Conservation (phyloP, 1,140 invertebrate genomes). For the Bombus soroeensis region DNA sequence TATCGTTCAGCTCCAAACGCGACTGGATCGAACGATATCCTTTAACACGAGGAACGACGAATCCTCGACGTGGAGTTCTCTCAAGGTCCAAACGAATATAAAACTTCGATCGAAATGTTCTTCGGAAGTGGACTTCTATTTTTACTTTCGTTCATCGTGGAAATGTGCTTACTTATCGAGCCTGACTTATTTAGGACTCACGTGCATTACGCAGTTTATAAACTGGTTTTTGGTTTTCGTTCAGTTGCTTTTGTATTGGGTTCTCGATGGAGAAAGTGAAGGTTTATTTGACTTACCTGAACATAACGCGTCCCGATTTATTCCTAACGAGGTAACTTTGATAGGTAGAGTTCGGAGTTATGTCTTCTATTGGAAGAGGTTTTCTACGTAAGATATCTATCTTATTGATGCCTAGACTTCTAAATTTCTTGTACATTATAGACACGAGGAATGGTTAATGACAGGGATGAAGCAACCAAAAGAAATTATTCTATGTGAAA, state of each 20-base stretch:
- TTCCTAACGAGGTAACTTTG: not conserved
- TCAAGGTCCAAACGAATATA: conserved; percentile 50
- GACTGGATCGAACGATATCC: conserved; percentile 53
- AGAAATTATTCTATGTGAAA: not conserved
- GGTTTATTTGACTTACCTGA: conserved; percentile 25
- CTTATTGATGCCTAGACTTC: not conserved
- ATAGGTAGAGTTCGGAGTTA: not conserved
- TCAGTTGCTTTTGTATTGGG: conserved; percentile 28
- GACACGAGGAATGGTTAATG: not conserved
- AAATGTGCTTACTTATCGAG: not conserved
- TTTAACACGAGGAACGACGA: conserved; percentile 46
- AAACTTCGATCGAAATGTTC: not conserved
- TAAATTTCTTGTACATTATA: not conserved
- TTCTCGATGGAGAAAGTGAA: conserved; percentile 40
- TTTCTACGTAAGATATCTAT: not conserved
- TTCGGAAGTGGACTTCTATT: not conserved
- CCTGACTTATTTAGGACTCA: too few relatives aligned
- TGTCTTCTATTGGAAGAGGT: not conserved
- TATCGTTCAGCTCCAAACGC: conserved; percentile 49
- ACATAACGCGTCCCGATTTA: conserved; percentile 20
- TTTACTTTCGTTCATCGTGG: not conserved
- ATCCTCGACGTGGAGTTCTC: conserved; percentile 66
- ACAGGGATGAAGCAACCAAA: not conserved
- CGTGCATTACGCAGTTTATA: not conserved
- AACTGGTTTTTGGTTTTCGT: conserved; percentile 44